phyloP scores from a whole-genome alignment of 2,113 vertebrate species.

The Grammomys dolichurus region DNA sequence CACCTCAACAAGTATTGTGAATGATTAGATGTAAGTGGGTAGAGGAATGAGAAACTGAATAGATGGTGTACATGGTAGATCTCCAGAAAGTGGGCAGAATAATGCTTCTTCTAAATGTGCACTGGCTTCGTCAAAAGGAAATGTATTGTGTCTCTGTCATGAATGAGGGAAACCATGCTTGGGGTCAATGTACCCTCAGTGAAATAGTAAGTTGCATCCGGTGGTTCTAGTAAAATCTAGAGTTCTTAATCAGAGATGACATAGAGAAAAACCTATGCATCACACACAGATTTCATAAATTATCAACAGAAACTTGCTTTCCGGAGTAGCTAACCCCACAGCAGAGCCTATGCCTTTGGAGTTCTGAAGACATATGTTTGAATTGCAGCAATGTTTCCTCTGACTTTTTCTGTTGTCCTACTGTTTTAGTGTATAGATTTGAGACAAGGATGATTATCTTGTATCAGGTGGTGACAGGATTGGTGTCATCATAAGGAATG shows the following conservation, averaged over 20 bases:
- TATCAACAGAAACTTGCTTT: background rate
- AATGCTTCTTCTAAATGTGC: background rate
- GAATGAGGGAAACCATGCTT: background rate
- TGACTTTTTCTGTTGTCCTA: background rate
- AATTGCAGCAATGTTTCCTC: background rate
- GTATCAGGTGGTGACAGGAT: background rate
- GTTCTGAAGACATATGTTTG: background rate
- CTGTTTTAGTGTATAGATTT: background rate
- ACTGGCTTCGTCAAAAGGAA: background rate
- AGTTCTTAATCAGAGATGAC: background rate
- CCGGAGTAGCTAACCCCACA: rapidly evolving
- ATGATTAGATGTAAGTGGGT: background rate
- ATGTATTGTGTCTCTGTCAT: background rate
- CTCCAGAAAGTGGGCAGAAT: background rate
- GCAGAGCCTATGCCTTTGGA: background rate
- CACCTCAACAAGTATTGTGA: background rate
- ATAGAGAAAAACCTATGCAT: background rate
- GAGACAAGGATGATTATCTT: background rate
- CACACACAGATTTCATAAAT: background rate
- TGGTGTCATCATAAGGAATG: background rate
- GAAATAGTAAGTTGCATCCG: background rate
- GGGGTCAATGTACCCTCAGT: background rate
- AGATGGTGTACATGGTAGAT: background rate
- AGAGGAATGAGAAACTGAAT: background rate
- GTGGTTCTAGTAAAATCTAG: background rate